A percentile compares a stretch with the other conserved stretches of the same genome.
Conservation (phyloP, 2,888 invertebrate species). For the Eurois occulta region DNA sequence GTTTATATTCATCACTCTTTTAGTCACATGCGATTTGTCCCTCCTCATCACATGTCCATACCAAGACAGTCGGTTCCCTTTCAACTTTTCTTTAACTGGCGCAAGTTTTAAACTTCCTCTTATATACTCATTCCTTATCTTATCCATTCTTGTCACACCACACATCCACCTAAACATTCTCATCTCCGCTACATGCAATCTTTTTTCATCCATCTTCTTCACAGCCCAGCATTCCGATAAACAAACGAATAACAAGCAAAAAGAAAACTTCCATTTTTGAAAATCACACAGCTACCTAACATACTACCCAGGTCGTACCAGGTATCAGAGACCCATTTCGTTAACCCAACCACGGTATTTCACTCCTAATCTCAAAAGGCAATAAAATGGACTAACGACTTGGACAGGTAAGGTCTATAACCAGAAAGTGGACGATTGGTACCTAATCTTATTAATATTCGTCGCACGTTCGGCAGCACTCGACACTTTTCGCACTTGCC, state of each 20-base stretch:
- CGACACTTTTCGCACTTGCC: conserved; percentile 63
- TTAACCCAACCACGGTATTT: conserved; percentile 35
- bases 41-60: too few species aligned
- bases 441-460: conserved; percentile 59
- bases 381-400: conserved; percentile 55
- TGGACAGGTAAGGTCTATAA: conserved; percentile 41
- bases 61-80: too few species aligned
- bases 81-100: too few species aligned
- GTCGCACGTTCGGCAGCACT: conserved; percentile 59
- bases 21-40: too few species aligned
- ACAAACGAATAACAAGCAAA: background rate
- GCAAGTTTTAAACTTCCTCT: too few species aligned
- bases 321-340: conserved; percentile 26
- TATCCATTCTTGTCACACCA: too few species aligned
- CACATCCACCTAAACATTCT: too few species aligned
- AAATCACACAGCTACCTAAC: background rate
- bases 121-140: too few species aligned
- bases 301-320: background rate
- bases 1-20: too few species aligned
- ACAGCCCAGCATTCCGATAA: too few species aligned
- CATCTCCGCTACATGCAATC: too few species aligned
- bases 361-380: conserved; percentile 35
- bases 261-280: background rate
- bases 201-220: too few species aligned
- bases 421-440: conserved; percentile 52